Evolutionary conservation across 2,888 invertebrate species (phyloP).

Genomic region (Papilio protenor): DNA sequence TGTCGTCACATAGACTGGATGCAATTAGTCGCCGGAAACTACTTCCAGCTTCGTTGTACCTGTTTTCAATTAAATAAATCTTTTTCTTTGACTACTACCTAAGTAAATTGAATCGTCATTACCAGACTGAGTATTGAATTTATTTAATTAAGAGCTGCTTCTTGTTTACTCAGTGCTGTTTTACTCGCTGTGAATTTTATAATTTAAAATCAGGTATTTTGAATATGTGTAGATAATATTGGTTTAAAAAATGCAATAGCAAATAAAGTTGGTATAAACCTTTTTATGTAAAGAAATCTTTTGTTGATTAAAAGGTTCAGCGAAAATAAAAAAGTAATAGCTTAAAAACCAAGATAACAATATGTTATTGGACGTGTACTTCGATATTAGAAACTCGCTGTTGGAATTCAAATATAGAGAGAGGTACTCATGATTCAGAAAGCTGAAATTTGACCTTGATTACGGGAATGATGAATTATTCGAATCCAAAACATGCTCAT

Average conservation of each 20-base stretch:
- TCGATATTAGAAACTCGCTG: neutral
- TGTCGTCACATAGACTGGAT: neutral
- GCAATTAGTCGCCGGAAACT: slow-evolving; percentile 5
- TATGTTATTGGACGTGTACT: no score
- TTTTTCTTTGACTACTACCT: neutral
- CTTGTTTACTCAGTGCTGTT: neutral
- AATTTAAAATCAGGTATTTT: no score
- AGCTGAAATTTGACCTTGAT: neutral
- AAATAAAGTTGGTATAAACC: no score
- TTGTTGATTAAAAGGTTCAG: neutral
- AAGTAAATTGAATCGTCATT: slow-evolving; percentile 1
- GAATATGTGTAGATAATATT: no score
- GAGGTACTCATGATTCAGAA: neutral
- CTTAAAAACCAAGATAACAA: no score
- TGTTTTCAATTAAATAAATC: neutral
- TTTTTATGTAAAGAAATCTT: no score
- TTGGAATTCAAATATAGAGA: neutral
- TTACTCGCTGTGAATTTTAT: neutral
- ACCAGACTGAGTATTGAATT: neutral
- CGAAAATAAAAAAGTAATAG: no score
- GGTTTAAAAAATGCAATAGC: no score
- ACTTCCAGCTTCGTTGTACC: neutral
- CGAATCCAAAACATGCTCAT: neutral
- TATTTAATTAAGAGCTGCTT: neutral
- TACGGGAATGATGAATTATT: neutral